Evolutionary conservation across 2,888 invertebrate species (phyloP).

Genomic region (Ligdia adustata): DNA sequence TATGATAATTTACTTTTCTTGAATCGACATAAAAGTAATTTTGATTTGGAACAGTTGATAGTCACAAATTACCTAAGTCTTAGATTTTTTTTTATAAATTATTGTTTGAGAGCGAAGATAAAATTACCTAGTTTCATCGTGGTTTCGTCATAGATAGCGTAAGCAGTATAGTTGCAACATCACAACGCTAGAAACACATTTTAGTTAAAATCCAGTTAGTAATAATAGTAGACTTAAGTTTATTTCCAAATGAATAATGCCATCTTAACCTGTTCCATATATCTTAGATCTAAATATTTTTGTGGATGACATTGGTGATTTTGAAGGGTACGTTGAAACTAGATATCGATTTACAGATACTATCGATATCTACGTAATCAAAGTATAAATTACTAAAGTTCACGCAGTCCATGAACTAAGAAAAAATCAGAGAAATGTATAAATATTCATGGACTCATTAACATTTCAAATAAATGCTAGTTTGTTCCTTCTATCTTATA

Average conservation of each 20-base stretch:
- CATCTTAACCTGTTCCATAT: too few relatives aligned
- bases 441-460: constrained; percentile 14
- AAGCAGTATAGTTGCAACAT: constrained; percentile 15
- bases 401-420: constrained; percentile 10
- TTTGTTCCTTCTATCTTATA: too few relatives aligned
- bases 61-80: constrained; percentile 1
- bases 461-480: constrained; percentile 3
- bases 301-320: neutral
- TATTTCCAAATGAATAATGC: too few relatives aligned
- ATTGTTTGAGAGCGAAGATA: constrained; percentile 13
- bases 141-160: constrained; percentile 11
- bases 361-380: neutral
- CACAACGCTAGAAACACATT: neutral
- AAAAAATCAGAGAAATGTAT: constrained; percentile 2
- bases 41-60: too few relatives aligned
- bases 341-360: neutral
- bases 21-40: too few relatives aligned
- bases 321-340: neutral
- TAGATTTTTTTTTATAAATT: constrained; percentile 2
- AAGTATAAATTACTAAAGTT: constrained; percentile 4
- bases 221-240: too few relatives aligned
- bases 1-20: too few relatives aligned
- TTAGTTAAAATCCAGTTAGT: neutral
- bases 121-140: constrained; percentile 16
- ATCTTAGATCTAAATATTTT: neutral